A percentile compares a stretch with the other conserved stretches of the same genome.
phyloP scores from a whole-genome alignment of 2,113 vertebrate species.

The Lepus americanus region DNA sequence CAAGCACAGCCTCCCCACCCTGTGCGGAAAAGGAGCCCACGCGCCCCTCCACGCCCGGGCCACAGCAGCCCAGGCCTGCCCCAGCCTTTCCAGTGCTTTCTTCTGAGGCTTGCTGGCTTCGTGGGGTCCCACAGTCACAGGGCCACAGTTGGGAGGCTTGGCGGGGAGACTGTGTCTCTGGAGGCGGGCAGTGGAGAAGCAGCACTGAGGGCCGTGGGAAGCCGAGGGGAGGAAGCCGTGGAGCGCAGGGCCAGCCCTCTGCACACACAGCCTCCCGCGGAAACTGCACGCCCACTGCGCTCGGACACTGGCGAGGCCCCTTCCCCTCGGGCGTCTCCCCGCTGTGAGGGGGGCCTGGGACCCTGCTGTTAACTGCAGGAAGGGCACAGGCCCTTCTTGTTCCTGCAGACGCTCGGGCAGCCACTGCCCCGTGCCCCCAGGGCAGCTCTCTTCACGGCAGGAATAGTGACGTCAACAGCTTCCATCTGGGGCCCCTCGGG shows the following conservation, averaged over 20 bases:
- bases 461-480: too few relatives aligned
- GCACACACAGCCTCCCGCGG: not conserved
- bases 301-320: accelerated
- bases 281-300: too few relatives aligned
- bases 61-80: too few relatives aligned
- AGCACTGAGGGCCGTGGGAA: not conserved
- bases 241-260: too few relatives aligned
- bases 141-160: not conserved
- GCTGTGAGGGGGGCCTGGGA: accelerated
- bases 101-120: not conserved
- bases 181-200: accelerated
- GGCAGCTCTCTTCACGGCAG: not conserved
- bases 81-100: not conserved
- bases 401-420: not conserved
- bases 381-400: accelerated
- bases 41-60: too few relatives aligned
- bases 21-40: too few relatives aligned
- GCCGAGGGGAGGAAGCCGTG: too few relatives aligned
- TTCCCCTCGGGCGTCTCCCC: not conserved
- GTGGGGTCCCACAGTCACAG: not conserved
- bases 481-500: accelerated
- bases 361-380: not conserved
- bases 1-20: too few relatives aligned
- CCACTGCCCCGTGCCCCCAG: not conserved
- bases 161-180: not conserved